phyloP scores from a whole-genome alignment of 1,140 invertebrate genomes.

The Bombus impatiens region DNA sequence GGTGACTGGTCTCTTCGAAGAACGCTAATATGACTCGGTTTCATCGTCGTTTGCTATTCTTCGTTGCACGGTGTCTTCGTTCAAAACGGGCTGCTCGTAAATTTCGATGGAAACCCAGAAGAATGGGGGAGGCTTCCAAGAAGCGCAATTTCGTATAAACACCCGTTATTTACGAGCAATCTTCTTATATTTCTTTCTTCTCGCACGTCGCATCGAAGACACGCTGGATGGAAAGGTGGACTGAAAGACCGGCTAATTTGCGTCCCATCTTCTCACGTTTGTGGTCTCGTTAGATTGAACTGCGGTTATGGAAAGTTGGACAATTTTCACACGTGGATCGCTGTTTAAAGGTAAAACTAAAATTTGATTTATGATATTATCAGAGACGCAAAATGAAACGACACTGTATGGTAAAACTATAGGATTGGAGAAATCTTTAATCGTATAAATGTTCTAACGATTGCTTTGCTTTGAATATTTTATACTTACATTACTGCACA shows the following conservation, averaged over 20 bases:
- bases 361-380: background rate
- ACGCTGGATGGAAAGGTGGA: background rate
- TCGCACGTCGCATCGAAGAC: background rate
- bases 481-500: background rate
- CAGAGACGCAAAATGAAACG: too few species aligned
- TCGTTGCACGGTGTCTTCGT: constrained; percentile 2
- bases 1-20: constrained; percentile 57
- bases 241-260: constrained; percentile 31
- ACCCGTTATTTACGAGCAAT: constrained; percentile 68
- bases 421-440: background rate
- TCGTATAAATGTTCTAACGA: too few species aligned
- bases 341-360: background rate
- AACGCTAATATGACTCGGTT: constrained; percentile 60
- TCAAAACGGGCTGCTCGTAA: constrained; percentile 62
- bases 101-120: constrained; percentile 61
- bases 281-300: background rate
- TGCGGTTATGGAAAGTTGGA: background rate
- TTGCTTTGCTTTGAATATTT: background rate
- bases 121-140: constrained; percentile 61
- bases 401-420: background rate
- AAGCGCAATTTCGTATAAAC: constrained; percentile 68
- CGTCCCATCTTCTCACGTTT: background rate
- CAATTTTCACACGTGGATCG: background rate
- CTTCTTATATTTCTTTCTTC: constrained; percentile 37
- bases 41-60: background rate